Base-by-base conservation (phyloP, 1,140 invertebrate genomes). In the Xylocopa sonorina region DNA sequence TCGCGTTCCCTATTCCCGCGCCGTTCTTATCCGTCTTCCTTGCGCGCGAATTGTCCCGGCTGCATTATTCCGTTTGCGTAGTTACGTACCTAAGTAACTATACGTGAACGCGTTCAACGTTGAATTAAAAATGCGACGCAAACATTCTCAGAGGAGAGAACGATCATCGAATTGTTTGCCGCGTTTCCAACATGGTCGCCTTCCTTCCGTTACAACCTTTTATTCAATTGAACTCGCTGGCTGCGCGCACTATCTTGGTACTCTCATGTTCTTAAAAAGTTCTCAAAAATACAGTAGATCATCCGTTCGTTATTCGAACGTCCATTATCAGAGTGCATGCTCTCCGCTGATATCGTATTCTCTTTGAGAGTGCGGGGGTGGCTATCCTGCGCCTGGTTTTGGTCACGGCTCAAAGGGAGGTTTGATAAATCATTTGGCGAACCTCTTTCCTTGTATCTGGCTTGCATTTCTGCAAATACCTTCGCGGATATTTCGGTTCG, bases 41-140 rank as follows among this genome's bases (percentile, higher is more conserved):
- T 24, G 38, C 12, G 1, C 12, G 24, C 16, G 32, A 3, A 10
- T 27, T 14, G 27, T 38, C 14, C 12, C 51, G 46, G 72, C 69
- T 80, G 60, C 50, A 63, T 75, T 83, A 79, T 74, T 74, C 62
- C 51, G 18, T 21, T 6, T 43, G 24, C 9, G 27, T 51, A 48
- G 24, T 76, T 50, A n/a, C 69, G 48, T 57, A 46, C 41, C 27
- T 43, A 6, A 18, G 21, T 32, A 32, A 5, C 7, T 0, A 14
- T 12, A 16, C 57, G 57, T 2, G 53, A 55, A 32, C 21, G 0
- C 32, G 7, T 57, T 21, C 55, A 18, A 50, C 21, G 38, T 38
- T 38, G 38, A 38, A 38, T 38, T 38, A 38, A 38, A 38, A 38
- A 38, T 38, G 38, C 38, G 9, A 38, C 38, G 38, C 3, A 9